Evolutionary conservation across 1,140 invertebrate species (phyloP).

Genomic region (Zeugodacus cucurbitae): DNA sequence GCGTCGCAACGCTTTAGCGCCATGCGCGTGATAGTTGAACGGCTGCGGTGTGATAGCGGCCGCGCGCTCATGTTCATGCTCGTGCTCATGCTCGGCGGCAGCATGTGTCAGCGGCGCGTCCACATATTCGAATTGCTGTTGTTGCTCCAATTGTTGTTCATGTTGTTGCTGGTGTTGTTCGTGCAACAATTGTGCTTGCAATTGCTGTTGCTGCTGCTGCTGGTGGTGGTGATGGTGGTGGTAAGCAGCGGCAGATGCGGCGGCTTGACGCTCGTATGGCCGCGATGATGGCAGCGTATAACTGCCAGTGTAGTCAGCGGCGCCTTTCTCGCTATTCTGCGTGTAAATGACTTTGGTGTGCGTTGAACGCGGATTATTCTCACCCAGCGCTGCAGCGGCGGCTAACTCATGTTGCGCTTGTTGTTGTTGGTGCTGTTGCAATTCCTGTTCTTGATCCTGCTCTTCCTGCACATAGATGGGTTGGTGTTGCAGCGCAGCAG

Average conservation of each 20-base stretch:
- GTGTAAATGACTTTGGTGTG: constrained; percentile 64
- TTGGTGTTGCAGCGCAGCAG: background rate
- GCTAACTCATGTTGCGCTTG: constrained; percentile 42
- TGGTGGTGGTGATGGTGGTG: constrained; percentile 43
- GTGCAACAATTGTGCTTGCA: constrained; percentile 15
- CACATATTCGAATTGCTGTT: constrained; percentile 30
- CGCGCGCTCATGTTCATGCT: background rate
- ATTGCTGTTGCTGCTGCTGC: constrained; percentile 42
- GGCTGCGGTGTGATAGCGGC: constrained; percentile 53
- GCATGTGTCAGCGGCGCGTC: constrained; percentile 17
- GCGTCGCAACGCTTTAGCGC: constrained; percentile 45
- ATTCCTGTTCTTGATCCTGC: background rate
- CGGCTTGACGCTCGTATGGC: constrained; percentile 50
- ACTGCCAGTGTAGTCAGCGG: constrained; percentile 45
- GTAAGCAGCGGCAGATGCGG: constrained; percentile 41
- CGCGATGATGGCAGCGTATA: constrained; percentile 49
- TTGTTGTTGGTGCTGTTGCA: constrained; percentile 26
- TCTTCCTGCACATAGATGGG: constrained; percentile 61
- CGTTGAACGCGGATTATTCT: constrained; percentile 61
- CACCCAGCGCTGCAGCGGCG: constrained; percentile 52
- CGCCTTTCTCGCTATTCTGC: constrained; percentile 44
- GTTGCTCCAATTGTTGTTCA: constrained; percentile 43
- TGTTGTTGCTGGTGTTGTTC: constrained; percentile 44
- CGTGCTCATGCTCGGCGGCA: background rate
- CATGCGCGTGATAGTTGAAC: constrained; percentile 62